phyloP scores from a whole-genome alignment of 2,888 invertebrate species.

The Sinopyrophorus schimmeli region DNA sequence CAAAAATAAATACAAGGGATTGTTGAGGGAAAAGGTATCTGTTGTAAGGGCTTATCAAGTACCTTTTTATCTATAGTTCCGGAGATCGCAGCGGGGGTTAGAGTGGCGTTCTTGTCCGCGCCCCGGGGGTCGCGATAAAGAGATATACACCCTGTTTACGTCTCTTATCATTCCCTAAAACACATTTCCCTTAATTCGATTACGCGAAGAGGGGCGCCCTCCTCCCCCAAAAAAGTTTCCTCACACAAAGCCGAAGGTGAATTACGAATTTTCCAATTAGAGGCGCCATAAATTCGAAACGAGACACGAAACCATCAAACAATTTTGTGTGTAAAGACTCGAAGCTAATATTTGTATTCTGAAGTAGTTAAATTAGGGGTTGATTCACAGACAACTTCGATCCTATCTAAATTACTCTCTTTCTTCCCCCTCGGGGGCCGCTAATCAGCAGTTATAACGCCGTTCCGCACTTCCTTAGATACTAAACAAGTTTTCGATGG shows the following conservation, averaged over 20 bases:
- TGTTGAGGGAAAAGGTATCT: no score
- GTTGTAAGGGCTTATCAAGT: conserved; percentile 37
- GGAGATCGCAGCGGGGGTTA: conserved; percentile 39
- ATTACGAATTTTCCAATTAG: conserved; percentile 11
- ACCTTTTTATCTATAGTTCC: conserved; percentile 35
- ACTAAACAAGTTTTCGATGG: conserved; percentile 26
- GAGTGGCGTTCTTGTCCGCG: conserved; percentile 42
- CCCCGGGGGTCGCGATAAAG: conserved; percentile 22
- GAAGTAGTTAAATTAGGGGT: conserved; percentile 43
- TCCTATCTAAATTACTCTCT: conserved; percentile 50
- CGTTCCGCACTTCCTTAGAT: conserved; percentile 28
- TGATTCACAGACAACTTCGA: conserved; percentile 49
- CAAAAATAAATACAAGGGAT: no score
- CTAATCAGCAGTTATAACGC: conserved; percentile 42
- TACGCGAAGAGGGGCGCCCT: no score
- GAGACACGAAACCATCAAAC: conserved; percentile 27
- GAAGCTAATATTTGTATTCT: conserved; percentile 28
- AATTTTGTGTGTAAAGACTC: conserved; percentile 20
- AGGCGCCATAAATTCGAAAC: conserved; percentile 13
- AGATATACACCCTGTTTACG: conserved; percentile 24
- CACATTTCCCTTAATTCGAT: no score
- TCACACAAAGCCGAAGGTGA: neutral
- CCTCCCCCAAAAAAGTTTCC: no score
- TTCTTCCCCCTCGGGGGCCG: conserved; percentile 40
- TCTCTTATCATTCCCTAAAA: no score